phyloP scores from a whole-genome alignment of 1,140 invertebrate genomes.

The Ganaspis sp. region DNA sequence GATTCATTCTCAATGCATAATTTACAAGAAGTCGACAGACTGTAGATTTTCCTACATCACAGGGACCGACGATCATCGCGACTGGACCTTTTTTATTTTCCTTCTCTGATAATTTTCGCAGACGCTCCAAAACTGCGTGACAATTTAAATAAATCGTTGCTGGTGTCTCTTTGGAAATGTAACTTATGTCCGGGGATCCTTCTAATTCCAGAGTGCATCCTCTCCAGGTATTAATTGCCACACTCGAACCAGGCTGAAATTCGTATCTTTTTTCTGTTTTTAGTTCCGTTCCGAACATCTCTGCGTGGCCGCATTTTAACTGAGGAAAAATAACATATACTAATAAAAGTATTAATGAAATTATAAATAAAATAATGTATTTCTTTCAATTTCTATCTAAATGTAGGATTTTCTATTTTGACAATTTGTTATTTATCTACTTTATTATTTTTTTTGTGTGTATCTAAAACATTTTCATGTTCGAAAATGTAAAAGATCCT shows the following conservation, averaged over 20 bases:
- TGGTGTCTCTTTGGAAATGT: conserved; percentile 96
- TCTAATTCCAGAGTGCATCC: conserved; percentile 90
- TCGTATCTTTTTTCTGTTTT: conserved; percentile 95
- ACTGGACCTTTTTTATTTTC: conserved; percentile 86
- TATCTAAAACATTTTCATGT: no score
- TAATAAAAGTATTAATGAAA: background rate
- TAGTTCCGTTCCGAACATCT: conserved; percentile 98
- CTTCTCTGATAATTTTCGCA: conserved; percentile 87
- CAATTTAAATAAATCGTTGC: conserved; percentile 97
- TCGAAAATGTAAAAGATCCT: background rate
- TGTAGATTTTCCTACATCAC: conserved; percentile 97
- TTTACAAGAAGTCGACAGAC: conserved; percentile 93
- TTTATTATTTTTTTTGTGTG: no score
- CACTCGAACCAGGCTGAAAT: conserved; percentile 93
- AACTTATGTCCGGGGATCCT: conserved; percentile 94
- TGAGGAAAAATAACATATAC: conserved; percentile 67
- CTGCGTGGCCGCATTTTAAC: conserved; percentile 91
- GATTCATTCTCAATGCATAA: conserved; percentile 92
- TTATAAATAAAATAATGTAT: no score
- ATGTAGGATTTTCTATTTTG: no score
- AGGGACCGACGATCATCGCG: conserved; percentile 94
- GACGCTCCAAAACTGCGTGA: conserved; percentile 94
- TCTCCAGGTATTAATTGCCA: conserved; percentile 97
- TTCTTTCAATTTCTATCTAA: no score
- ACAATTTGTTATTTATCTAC: no score